Evolutionary conservation across 2,888 invertebrate genomes (phyloP).

Genomic region (Euproctis similis): DNA sequence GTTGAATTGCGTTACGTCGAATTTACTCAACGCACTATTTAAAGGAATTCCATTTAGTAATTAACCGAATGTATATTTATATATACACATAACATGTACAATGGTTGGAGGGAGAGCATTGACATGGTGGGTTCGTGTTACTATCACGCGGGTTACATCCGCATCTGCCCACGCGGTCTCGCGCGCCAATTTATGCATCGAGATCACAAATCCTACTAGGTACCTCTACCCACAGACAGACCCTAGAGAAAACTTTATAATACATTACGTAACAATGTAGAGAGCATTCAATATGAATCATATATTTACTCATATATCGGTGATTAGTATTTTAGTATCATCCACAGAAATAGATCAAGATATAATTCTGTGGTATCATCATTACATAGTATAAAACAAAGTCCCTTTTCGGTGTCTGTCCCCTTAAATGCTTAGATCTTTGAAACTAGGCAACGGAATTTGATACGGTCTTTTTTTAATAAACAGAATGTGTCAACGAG

Average conservation of each 20-base stretch:
- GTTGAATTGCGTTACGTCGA: not conserved
- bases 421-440: too few species aligned
- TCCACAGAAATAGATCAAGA: too few species aligned
- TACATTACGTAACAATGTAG: too few species aligned
- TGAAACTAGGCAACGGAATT: too few species aligned
- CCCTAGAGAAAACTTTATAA: slow-evolving; percentile 31
- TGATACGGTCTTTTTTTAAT: too few species aligned
- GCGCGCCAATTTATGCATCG: slow-evolving; percentile 50
- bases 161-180: slow-evolving; percentile 51
- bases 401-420: too few species aligned
- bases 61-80: slow-evolving; percentile 25
- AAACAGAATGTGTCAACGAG: too few species aligned
- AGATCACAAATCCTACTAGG: slow-evolving; percentile 39
- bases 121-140: slow-evolving; percentile 43
- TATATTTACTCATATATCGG: too few species aligned
- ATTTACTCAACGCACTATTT: not conserved
- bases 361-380: too few species aligned
- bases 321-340: too few species aligned
- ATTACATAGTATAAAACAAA: too few species aligned
- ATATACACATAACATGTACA: slow-evolving; percentile 16
- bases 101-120: slow-evolving; percentile 53
- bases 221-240: slow-evolving; percentile 43
- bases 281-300: too few species aligned
- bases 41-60: slow-evolving; percentile 14
- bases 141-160: slow-evolving; percentile 60